Base-by-base conservation (phyloP, 2,888 invertebrate species). In the Pammene aurita region DNA sequence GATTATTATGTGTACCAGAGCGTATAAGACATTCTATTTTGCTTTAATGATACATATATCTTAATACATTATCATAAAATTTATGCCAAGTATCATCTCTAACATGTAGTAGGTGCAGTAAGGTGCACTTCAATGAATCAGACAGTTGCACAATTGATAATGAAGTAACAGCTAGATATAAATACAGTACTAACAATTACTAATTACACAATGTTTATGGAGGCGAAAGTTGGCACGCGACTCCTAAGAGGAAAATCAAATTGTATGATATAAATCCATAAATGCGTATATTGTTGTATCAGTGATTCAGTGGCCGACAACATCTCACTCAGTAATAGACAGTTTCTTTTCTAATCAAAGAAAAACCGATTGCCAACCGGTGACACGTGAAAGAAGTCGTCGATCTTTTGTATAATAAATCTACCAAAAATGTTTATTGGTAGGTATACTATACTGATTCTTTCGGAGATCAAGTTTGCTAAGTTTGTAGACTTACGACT, bases 401-500 rank as follows among this genome's bases (percentile, higher is more conserved):
- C 38, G 38, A 38, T 38, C 9, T 38, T 9, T 35, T 2, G 4
- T 4, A 26, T 4, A 26, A 26, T 38, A 38, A 38, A 38, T 38
- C 38, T 38, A 1, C 9, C 7, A 38, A 38, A 7, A 38, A 35
- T 41, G 41, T 13, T 10, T 13, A 42, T 42, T 42, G 42, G 42
- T 26, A 9, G 4, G 6, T 16, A 7, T 46, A 14, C n/a, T n/a
- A 52, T 5, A 57, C 44, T 38, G 57, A 52, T 56, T 44, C 65
- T 57, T 65, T 60, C 56, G 73, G 63, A 65, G 66, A 55, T 66
- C 52, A 41, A 75, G 74, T 80, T 81, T 77, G 75, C 68, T 72
- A 75, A 75, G 75, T 80, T 65, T 79, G 78, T 77, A 70, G 75
- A 74, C 74, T 74, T 54, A 48, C 58, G 58, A 41, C 68, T 76